phyloP scores from a whole-genome alignment of 2,113 vertebrate genomes.

The Sceloporus tristichus region DNA sequence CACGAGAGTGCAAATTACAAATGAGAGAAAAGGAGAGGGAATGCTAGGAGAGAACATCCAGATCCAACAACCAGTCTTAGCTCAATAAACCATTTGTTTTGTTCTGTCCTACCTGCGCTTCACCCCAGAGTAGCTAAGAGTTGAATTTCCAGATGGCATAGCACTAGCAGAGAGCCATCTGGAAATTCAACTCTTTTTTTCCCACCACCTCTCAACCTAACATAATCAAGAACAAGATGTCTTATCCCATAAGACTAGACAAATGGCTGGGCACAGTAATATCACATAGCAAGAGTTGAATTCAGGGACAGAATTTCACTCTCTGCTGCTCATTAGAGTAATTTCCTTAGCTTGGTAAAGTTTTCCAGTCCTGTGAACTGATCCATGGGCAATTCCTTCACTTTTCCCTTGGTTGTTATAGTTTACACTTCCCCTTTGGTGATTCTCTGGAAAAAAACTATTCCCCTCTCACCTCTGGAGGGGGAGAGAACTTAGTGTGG shows the following conservation, averaged over 20 bases:
- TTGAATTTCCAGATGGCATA: background rate
- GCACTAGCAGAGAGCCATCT: background rate
- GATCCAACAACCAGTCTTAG: background rate
- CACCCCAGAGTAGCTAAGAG: background rate
- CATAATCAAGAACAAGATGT: no score
- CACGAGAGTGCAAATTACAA: background rate
- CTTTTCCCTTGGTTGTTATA: slow-evolving; percentile 63
- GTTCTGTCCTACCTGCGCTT: background rate
- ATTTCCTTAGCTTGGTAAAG: slow-evolving; percentile 67
- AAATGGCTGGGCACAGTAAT: background rate
- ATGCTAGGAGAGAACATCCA: background rate
- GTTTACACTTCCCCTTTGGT: slow-evolving; percentile 60
- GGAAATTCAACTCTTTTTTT: background rate
- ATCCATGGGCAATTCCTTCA: slow-evolving; percentile 61
- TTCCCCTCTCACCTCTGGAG: slow-evolving; percentile 50
- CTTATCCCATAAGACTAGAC: slow-evolving; percentile 21
- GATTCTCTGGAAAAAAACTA: slow-evolving; percentile 65
- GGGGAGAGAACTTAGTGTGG: slow-evolving; percentile 29
- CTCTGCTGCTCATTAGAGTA: slow-evolving; percentile 51
- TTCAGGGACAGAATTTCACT: slow-evolving; percentile 14
- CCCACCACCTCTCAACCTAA: no score
- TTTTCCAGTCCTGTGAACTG: slow-evolving; percentile 71
- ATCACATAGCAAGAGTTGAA: background rate
- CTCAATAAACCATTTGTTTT: background rate
- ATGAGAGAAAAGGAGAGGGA: background rate